These are phyloP conservation scores for Channa striata DNA, from an alignment of 2,797 vertebrate genomes.

Conservation along the genomic window DNA sequence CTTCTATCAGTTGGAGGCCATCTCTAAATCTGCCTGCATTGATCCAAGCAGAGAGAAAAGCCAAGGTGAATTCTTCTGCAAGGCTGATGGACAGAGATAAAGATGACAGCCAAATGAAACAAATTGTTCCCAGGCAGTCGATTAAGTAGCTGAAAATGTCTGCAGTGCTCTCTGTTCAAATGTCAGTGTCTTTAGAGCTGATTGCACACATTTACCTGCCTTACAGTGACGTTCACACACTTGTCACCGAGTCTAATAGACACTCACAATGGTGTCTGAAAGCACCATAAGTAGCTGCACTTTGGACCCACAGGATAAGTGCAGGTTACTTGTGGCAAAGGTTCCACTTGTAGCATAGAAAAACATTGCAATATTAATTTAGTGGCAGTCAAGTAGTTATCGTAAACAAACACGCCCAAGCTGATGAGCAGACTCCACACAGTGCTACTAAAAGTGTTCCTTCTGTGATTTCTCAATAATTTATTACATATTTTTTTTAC, in stretches of 20 bases:
- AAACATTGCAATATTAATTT: slow-evolving; percentile 8
- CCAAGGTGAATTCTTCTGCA: slow-evolving; percentile 52
- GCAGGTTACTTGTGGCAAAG: neutral
- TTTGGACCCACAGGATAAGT: neutral
- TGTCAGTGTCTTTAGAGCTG: slow-evolving; percentile 34
- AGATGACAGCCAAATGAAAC: slow-evolving; percentile 50
- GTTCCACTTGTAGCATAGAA: neutral
- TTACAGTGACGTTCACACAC: slow-evolving; percentile 27
- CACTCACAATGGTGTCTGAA: neutral
- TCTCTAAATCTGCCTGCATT: slow-evolving; percentile 59
- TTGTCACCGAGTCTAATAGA: slow-evolving; percentile 12
- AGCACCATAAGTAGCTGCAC: neutral
- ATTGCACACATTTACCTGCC: slow-evolving; percentile 43
- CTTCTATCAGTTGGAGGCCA: slow-evolving; percentile 31
- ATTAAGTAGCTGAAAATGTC: slow-evolving; percentile 30
- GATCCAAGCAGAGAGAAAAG: slow-evolving; percentile 39
- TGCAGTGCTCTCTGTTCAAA: slow-evolving; percentile 25
- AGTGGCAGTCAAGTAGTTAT: neutral
- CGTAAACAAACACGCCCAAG: slow-evolving; percentile 5
- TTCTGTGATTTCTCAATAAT: neutral
- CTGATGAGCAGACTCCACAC: no score
- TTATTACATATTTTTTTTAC: no score
- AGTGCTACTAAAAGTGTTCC: neutral
- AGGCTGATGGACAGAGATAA: slow-evolving; percentile 57
- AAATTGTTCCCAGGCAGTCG: slow-evolving; percentile 23